Evolutionary conservation across 2,888 invertebrate species (phyloP).

Genomic region (Eustalomyia histrio): DNA sequence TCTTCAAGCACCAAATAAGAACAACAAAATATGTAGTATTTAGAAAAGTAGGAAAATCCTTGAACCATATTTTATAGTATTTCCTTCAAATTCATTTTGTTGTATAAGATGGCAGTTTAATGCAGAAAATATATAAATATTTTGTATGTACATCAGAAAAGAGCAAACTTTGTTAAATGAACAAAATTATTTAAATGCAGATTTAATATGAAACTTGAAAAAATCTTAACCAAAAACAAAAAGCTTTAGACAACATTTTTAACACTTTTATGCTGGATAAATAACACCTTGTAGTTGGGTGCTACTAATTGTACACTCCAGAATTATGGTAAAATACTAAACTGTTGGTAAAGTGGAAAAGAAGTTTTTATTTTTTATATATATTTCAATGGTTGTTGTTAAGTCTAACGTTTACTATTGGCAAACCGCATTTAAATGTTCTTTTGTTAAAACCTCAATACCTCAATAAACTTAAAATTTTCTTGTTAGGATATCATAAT

Average conservation of each 20-base stretch:
- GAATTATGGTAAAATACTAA: neutral
- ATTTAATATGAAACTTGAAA: no score
- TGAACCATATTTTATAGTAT: conserved; percentile 32
- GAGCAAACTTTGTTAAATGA: neutral
- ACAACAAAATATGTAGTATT: conserved; percentile 15
- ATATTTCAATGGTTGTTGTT: conserved; percentile 44
- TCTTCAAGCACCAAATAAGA: conserved; percentile 3
- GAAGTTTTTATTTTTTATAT: conserved; percentile 22
- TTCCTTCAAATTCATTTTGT: conserved; percentile 20
- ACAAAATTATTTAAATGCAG: no score
- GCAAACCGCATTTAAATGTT: conserved; percentile 53
- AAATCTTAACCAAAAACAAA: no score
- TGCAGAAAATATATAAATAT: conserved; percentile 5
- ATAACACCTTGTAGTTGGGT: neutral
- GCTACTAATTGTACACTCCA: neutral
- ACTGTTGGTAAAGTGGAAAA: conserved; percentile 19
- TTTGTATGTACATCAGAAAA: conserved; percentile 4
- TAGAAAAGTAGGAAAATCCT: conserved; percentile 15
- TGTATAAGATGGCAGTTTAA: conserved; percentile 30
- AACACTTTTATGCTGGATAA: no score
- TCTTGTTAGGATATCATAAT: neutral
- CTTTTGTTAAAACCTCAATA: conserved; percentile 31
- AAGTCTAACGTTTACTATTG: conserved; percentile 52
- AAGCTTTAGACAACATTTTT: no score
- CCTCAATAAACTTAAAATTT: conserved; percentile 37